Conservation (phyloP, 2,888 invertebrate genomes). For the Chrysomela aeneicollis region DNA sequence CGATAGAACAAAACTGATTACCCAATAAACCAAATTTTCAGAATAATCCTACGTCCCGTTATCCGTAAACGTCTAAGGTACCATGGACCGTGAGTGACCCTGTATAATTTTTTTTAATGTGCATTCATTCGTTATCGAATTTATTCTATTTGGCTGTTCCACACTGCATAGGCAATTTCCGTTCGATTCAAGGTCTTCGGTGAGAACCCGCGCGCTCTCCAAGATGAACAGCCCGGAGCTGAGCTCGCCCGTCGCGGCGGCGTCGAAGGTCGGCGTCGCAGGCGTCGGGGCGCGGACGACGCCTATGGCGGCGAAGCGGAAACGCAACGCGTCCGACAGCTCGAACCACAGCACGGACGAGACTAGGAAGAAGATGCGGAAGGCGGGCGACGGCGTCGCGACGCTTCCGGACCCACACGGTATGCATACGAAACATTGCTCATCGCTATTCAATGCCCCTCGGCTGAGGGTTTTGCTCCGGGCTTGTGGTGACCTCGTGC, state of each 20-base stretch:
- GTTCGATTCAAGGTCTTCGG: conserved; percentile 62
- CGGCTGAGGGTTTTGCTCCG: too few species aligned
- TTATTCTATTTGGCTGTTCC: too few species aligned
- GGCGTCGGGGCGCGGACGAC: not conserved
- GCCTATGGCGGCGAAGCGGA: conserved; percentile 67
- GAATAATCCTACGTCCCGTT: too few species aligned
- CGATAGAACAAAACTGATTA: too few species aligned
- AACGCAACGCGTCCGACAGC: conserved; percentile 82
- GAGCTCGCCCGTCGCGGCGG: conserved; percentile 51
- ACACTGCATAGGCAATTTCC: too few species aligned
- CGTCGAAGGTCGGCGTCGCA: not conserved
- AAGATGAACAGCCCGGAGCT: conserved; percentile 72
- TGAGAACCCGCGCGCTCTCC: conserved; percentile 73
- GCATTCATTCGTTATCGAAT: too few species aligned
- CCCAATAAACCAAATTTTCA: too few species aligned
- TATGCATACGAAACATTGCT: not conserved
- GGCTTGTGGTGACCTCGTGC: too few species aligned
- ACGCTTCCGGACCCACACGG: not conserved
- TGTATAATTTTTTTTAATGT: too few species aligned
- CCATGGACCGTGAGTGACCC: too few species aligned
- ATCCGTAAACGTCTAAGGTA: too few species aligned
- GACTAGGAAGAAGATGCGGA: conserved; percentile 60
- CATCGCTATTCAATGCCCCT: too few species aligned
- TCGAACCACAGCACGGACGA: conserved; percentile 67
- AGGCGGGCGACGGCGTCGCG: conserved; percentile 63